phyloP scores from a whole-genome alignment of 2,113 vertebrate genomes.

The Todiramphus chloris region DNA sequence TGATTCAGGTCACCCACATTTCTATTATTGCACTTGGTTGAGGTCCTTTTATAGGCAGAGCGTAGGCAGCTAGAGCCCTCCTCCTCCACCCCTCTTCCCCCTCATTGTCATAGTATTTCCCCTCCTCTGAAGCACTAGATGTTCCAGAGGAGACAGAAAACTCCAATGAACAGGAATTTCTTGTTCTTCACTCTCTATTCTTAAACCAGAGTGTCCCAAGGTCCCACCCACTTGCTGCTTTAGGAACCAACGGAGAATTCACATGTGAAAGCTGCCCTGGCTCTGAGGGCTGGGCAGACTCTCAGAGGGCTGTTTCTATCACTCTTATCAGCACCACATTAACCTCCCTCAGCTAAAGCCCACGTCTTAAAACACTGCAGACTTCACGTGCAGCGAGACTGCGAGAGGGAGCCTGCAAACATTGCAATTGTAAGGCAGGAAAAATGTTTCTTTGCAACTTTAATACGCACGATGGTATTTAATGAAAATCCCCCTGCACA shows the following conservation, averaged over 20 bases:
- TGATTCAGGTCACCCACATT: background rate
- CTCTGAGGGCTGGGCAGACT: background rate
- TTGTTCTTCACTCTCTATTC: background rate
- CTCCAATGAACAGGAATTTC: background rate
- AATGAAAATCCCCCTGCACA: background rate
- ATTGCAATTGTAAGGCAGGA: background rate
- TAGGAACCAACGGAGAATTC: background rate
- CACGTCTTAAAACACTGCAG: background rate
- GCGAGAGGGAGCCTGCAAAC: background rate
- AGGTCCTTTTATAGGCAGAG: conserved; percentile 15
- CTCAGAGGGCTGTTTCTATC: background rate
- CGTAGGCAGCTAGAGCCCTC: background rate
- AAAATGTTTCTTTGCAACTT: background rate
- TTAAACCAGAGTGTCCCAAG: background rate
- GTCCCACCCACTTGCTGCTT: background rate
- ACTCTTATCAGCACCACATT: no score
- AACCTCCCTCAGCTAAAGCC: background rate
- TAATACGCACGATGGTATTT: background rate
- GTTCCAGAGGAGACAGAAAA: conserved; percentile 16
- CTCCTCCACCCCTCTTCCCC: background rate
- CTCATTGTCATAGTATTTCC: background rate
- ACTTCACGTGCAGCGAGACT: background rate
- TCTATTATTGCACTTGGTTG: background rate
- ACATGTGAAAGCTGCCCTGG: rapidly evolving
- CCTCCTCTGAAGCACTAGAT: background rate